Conservation (phyloP, 2,113 vertebrate species). For the Ariopsis seemanni region DNA sequence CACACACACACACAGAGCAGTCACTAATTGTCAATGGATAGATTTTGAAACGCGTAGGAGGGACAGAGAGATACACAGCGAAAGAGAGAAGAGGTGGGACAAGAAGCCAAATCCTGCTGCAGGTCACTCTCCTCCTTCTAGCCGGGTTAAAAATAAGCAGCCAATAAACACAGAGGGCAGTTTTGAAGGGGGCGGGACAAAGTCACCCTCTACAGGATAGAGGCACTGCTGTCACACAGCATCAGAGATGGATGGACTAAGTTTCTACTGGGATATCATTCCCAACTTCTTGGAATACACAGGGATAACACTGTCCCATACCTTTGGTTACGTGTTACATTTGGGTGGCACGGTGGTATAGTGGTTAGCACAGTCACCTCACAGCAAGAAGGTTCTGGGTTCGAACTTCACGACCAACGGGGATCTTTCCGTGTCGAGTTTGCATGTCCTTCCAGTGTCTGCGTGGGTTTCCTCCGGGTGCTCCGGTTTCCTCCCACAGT, state of each 20-base stretch:
- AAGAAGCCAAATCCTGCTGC: constrained; percentile 12
- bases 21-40: neutral
- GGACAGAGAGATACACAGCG: neutral
- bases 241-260: constrained; percentile 11
- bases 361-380: no score
- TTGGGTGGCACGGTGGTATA: no score
- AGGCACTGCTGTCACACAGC: constrained; percentile 18
- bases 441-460: no score
- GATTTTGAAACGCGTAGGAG: neutral
- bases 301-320: neutral
- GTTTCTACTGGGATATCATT: neutral
- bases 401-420: no score
- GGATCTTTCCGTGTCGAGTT: no score
- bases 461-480: no score
- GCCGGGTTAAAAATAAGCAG: constrained; percentile 52
- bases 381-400: no score
- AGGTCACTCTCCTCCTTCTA: constrained; percentile 31
- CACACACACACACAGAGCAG: constrained; percentile 49
- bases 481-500: no score
- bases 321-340: neutral
- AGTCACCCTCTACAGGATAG: constrained; percentile 18
- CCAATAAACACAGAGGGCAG: constrained; percentile 41
- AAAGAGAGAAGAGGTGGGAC: neutral
- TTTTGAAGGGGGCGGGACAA: constrained; percentile 23
- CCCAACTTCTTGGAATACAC: neutral